Evolutionary conservation across 2,888 invertebrate genomes (phyloP).

Genomic region (Drepana falcataria): DNA sequence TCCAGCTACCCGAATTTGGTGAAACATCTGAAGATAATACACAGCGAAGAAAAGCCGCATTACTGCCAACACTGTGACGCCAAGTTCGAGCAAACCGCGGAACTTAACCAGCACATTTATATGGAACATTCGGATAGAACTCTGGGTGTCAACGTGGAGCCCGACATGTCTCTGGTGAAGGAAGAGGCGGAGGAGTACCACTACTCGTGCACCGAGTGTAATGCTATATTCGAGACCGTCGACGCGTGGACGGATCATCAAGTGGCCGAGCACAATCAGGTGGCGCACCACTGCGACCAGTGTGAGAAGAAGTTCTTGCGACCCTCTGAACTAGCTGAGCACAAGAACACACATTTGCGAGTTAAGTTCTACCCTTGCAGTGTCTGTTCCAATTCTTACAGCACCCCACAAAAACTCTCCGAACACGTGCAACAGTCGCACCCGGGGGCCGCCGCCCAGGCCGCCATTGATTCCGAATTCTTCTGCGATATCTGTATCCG

Average conservation of each 20-base stretch:
- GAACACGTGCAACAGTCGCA: conserved; percentile 77
- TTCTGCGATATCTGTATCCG: conserved; percentile 80
- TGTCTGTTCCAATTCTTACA: conserved; percentile 78
- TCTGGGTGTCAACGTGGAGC: conserved; percentile 45
- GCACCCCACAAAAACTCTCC: conserved; percentile 80
- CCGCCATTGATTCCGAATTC: conserved; percentile 52
- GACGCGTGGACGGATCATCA: conserved; percentile 79
- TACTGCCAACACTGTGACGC: conserved; percentile 80
- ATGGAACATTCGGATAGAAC: conserved; percentile 74
- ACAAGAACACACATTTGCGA: conserved; percentile 82
- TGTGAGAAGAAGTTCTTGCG: conserved; percentile 81
- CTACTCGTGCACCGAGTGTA: conserved; percentile 80
- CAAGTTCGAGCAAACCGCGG: conserved; percentile 74
- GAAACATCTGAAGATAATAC: conserved; percentile 75
- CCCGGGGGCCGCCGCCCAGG: conserved; percentile 49
- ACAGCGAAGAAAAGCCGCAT: conserved; percentile 69
- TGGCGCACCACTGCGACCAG: conserved; percentile 78
- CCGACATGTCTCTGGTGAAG: conserved; percentile 68
- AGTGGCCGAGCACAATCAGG: conserved; percentile 74
- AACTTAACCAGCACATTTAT: conserved; percentile 79
- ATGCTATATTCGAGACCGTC: conserved; percentile 76
- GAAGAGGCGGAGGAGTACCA: conserved; percentile 75
- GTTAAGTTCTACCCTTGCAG: conserved; percentile 82
- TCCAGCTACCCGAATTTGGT: conserved; percentile 77
- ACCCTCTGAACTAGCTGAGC: conserved; percentile 80